Evolutionary conservation across 2,113 vertebrate species (phyloP).

Genomic region (Sebastes schlegelii): DNA sequence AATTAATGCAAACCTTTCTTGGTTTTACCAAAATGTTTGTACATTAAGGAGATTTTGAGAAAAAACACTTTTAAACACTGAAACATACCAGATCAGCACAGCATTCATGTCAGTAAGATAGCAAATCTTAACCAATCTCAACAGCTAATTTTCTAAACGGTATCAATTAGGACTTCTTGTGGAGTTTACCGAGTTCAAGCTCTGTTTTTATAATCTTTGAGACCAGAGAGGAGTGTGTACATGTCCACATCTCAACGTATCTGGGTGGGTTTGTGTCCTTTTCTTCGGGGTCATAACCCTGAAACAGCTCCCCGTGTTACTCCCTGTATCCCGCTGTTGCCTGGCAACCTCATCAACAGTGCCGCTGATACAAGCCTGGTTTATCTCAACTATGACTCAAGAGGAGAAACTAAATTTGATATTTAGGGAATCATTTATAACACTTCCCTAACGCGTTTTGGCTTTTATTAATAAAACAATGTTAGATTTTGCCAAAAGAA

Average conservation of each 20-base stretch:
- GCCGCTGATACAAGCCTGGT: slow-evolving; percentile 46
- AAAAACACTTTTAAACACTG: not conserved
- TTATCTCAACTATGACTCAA: slow-evolving; percentile 47
- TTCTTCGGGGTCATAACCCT: slow-evolving; percentile 47
- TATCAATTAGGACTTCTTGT: not conserved
- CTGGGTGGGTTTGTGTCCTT: slow-evolving; percentile 27
- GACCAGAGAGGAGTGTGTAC: slow-evolving; percentile 32
- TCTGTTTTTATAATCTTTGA: slow-evolving; percentile 33
- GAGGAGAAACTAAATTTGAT: slow-evolving; percentile 31
- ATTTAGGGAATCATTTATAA: slow-evolving; percentile 26
- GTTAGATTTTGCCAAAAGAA: slow-evolving; percentile 32
- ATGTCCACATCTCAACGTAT: slow-evolving; percentile 53
- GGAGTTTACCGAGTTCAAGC: slow-evolving; percentile 25
- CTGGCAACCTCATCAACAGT: slow-evolving; percentile 67
- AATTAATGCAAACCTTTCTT: no score
- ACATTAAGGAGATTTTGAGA: no score
- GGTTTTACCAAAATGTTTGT: no score
- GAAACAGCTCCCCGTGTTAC: slow-evolving; percentile 37
- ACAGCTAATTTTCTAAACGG: not conserved
- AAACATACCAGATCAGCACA: not conserved
- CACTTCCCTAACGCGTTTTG: slow-evolving; percentile 46
- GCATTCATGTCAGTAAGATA: not conserved
- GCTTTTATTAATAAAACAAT: slow-evolving; percentile 1
- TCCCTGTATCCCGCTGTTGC: slow-evolving; percentile 44
- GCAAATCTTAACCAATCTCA: not conserved